phyloP scores from a whole-genome alignment of 2,888 invertebrate genomes.

The Pecten maximus region DNA sequence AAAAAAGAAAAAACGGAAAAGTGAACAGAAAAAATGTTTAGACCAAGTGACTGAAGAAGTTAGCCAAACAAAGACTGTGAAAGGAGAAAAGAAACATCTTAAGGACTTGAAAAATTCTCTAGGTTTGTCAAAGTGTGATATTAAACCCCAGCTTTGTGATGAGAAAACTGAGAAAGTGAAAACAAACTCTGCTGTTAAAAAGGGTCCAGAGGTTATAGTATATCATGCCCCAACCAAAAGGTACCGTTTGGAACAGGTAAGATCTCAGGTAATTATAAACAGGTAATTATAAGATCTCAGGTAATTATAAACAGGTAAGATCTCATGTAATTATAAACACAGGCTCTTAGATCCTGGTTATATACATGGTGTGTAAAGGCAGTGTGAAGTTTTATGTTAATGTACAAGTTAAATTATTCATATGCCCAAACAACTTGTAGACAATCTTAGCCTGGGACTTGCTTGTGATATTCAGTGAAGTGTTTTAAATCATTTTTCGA shows the following conservation, averaged over 20 bases:
- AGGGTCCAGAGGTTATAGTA: conserved; percentile 68
- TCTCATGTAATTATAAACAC: too few species aligned
- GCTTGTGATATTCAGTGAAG: too few species aligned
- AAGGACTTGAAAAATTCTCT: not conserved
- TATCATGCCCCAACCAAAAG: conserved; percentile 65
- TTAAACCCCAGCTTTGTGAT: not conserved
- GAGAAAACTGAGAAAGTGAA: not conserved
- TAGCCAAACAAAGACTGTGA: not conserved
- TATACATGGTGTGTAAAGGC: too few species aligned
- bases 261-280: too few species aligned
- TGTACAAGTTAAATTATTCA: too few species aligned
- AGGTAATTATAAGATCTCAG: too few species aligned
- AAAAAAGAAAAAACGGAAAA: not conserved
- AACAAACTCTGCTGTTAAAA: not conserved
- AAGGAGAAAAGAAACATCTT: conserved; percentile 25
- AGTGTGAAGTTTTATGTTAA: too few species aligned
- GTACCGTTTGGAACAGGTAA: conserved; percentile 44
- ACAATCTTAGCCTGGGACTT: too few species aligned
- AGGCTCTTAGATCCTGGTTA: too few species aligned
- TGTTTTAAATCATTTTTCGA: too few species aligned
- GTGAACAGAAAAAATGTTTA: not conserved
- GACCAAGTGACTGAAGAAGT: not conserved
- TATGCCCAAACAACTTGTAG: too few species aligned
- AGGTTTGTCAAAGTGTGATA: not conserved
- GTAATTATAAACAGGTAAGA: too few species aligned